Base-by-base conservation (phyloP, 2,113 vertebrate genomes). In the Pardalotus punctatus region DNA sequence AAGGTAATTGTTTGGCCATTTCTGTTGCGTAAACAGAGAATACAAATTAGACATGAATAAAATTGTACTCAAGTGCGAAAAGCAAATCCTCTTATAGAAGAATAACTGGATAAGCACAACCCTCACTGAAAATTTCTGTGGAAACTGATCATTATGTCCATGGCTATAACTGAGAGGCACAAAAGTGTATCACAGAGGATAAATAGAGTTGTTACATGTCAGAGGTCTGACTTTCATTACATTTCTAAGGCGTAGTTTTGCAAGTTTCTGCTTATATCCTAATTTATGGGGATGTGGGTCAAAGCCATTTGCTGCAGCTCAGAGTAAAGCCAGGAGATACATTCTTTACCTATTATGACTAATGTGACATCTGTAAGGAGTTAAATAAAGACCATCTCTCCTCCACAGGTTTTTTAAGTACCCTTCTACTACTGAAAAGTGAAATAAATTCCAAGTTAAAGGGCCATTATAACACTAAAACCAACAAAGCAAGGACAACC, bases 351-450 rank as follows among this genome's bases (percentile, higher is more conserved):
- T 96, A 33, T 67, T 60, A 72, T 85, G 83, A 88, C 69, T 94
- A 96, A 88, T 93, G 85, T 91, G 88, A 96, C 96, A 98, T 95
- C 86, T 97, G 96, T 10, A 38, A 51, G 83, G 89, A 95, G 92
- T 97, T 97, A 97, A 88, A 79, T 56, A 85, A 70, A 48, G 48
- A 91, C 33, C 43, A 86, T 71, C 40, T 77, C 51, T 82, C 25
- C 38, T 93, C 38, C 51, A 18, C 2, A 4, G 12, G 5, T 71
- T 79, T 92, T 96, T 70, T 0, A 72, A 64, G 48, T 51, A 84
- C 43, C 18, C 27, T 84, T 88, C 85, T 70, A 71, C 47, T 93
- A 70, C 42, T 70, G 66, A 71, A 91, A 81, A 65, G 67, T 74
- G 47, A 91, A 88, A 66, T 82, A 82, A 67, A 89, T 94, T 79